Evolutionary conservation across 2,888 invertebrate species (phyloP).

Genomic region (Pilophorus perplexus): DNA sequence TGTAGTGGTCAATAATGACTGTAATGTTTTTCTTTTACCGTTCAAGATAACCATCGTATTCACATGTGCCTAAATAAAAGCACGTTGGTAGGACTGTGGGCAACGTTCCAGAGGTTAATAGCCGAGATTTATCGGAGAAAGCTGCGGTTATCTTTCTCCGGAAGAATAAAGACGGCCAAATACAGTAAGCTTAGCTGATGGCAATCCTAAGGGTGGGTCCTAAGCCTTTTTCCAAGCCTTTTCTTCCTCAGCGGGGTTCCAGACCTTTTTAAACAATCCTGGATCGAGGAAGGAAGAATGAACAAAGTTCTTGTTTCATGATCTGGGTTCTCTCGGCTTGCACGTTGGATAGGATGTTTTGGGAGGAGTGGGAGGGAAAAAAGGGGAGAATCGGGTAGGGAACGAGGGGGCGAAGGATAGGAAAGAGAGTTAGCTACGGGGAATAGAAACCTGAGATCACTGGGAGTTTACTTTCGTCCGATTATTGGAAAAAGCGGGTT

Average conservation of each 20-base stretch:
- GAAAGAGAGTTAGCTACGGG: background rate
- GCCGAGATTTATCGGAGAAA: constrained; percentile 39
- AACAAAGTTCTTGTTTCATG: constrained; percentile 38
- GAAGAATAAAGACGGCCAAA: constrained; percentile 34
- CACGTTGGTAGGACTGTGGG: too few species aligned
- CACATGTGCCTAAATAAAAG: too few species aligned
- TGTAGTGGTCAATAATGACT: too few species aligned
- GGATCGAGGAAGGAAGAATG: constrained; percentile 21
- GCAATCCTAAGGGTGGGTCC: constrained; percentile 31
- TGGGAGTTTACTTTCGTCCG: background rate
- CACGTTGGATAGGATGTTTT: constrained; percentile 11
- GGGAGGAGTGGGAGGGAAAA: background rate
- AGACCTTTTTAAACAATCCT: constrained; percentile 35
- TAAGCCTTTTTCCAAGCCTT: constrained; percentile 27
- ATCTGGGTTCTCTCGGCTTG: constrained; percentile 19
- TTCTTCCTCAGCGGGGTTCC: constrained; percentile 1
- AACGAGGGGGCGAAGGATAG: background rate
- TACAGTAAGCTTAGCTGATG: constrained; percentile 35
- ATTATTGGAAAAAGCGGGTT: constrained; percentile 17
- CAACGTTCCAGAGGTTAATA: constrained; percentile 39
- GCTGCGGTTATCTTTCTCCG: constrained; percentile 37
- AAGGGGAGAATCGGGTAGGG: background rate
- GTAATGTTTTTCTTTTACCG: too few species aligned
- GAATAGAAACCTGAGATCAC: constrained; percentile 14
- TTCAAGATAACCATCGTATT: too few species aligned